A percentile compares a stretch with the other conserved stretches of the same genome.
phyloP scores from a whole-genome alignment of 2,113 vertebrate species.

The Grus americana region DNA sequence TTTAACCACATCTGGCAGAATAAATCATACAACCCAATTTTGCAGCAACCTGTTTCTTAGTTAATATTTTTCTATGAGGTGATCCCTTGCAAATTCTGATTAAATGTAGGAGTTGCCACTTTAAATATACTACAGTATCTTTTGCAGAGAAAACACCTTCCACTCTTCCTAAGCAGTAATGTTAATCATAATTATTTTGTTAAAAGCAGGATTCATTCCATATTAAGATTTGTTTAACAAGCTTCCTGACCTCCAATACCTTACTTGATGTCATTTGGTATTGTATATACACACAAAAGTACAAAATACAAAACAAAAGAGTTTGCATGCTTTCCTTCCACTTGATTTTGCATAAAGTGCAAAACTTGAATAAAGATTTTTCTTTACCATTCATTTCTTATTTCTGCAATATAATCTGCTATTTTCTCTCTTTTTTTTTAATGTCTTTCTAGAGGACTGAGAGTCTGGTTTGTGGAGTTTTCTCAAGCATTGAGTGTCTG shows the following conservation, averaged over 20 bases:
- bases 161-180: neutral
- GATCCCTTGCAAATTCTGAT: constrained; percentile 15
- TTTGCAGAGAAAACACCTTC: neutral
- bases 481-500: neutral
- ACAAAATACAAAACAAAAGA: neutral
- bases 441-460: neutral
- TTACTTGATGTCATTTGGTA: neutral
- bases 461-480: neutral
- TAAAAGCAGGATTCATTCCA: neutral
- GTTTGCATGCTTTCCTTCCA: neutral
- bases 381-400: neutral
- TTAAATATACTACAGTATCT: neutral
- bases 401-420: neutral
- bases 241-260: neutral
- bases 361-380: neutral
- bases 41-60: constrained; percentile 16
- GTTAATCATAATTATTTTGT: neutral
- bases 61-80: neutral
- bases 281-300: neutral
- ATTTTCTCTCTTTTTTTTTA: neutral
- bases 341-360: neutral
- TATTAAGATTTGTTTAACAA: neutral
- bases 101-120: neutral
- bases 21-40: constrained; percentile 6
- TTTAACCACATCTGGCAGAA: constrained; percentile 40